These are phyloP conservation scores for Picus viridis DNA, from an alignment of 2,797 vertebrate species.

Conservation along the genomic window DNA sequence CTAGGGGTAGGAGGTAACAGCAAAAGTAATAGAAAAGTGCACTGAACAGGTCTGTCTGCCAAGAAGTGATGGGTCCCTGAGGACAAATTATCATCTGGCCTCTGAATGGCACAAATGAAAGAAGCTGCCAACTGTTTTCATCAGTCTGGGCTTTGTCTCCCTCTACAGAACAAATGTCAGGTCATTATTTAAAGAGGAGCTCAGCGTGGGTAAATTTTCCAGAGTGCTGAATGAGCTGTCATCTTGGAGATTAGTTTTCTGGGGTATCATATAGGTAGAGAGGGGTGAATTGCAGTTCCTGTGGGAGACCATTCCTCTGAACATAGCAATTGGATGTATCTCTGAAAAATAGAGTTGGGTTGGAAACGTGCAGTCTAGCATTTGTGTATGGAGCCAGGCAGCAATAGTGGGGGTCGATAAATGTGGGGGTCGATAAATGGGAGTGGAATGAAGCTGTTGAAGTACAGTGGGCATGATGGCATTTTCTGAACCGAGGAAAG, in stretches of 20 bases:
- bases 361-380: not conserved
- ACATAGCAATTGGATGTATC: not conserved
- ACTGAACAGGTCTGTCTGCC: conserved; percentile 46
- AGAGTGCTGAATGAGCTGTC: conserved; percentile 41
- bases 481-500: not conserved
- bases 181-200: conserved; percentile 60
- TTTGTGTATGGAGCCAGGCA: rapidly evolving
- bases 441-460: not conserved
- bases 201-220: conserved; percentile 28
- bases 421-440: not conserved
- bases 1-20: not conserved
- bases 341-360: not conserved
- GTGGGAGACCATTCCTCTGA: conserved; percentile 4
- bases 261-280: not conserved
- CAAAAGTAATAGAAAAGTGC: conserved; percentile 22
- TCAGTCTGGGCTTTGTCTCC: conserved; percentile 71
- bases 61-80: conserved; percentile 21
- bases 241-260: conserved; percentile 17
- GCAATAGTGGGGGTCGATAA: not conserved
- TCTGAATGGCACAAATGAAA: conserved; percentile 62
- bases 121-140: conserved; percentile 63
- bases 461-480: rapidly evolving
- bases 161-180: conserved; percentile 71
- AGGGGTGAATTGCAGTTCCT: not conserved
- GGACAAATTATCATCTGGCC: conserved; percentile 54